Evolutionary conservation across 2,797 vertebrate genomes (phyloP), one percentile per base, ranked within the genome.

Genomic region (Gadopsis marmoratus): DNA sequence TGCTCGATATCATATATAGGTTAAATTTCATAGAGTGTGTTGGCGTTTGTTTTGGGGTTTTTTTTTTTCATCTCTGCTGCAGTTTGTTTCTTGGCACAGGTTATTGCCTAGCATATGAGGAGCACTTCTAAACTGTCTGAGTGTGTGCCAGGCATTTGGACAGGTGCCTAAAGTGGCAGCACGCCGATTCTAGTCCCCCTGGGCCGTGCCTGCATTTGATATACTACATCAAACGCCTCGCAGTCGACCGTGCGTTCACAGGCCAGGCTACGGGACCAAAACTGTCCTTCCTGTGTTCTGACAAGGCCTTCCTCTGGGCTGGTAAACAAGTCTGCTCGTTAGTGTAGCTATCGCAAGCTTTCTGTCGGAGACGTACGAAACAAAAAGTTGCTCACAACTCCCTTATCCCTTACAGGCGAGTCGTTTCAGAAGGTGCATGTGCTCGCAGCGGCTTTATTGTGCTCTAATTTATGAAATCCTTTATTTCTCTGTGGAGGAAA

Each of bases 241-340:
- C 71, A 83, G 88, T 81, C 83, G 56, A 76, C 83, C 31, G 45
- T 66, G 79, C 82, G 5, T 82, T 90, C 82, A 68, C 81, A 71
- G 86, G 83, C 84, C 83, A 82, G 79, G 74, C 82, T 79, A 48
- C 64, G 76, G 85, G 86, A 93, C 85, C 51, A 63, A 74, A 86
- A 86, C 68, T 80, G 84, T 84, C 89, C 82, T 91, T 77, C 79
- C 78, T 82, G 73, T 69, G 72, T 71, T 86, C 63, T 83, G 74
- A 79, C 82, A 84, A 87, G 82, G 86, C 75, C 84, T 85, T 90
- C 82, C 89, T 91, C 81, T 9, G 87, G 87, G 86, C 83, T 75
- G 80, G 87, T 91, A 91, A 94, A 94, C 92, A 92, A 81, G 76
- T 70, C 61, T 63, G 84, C 88, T 94, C 89, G 89, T 94, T 94